Base-by-base conservation (phyloP, 37 sponge, comb jelly and placozoan species). In the Chondrilla cf. caribensis region DNA sequence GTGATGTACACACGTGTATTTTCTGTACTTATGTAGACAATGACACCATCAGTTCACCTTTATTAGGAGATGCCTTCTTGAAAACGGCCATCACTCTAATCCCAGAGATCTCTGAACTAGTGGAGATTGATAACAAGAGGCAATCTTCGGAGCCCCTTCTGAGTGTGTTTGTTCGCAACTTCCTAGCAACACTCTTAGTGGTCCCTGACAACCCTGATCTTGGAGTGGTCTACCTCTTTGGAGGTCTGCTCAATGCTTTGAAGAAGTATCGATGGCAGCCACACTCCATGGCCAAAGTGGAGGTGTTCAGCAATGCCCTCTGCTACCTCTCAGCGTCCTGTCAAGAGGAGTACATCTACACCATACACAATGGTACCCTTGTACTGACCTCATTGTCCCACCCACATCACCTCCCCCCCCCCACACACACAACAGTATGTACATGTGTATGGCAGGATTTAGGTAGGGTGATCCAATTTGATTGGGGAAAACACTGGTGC, bases 191-290 rank as follows among this genome's bases (percentile, higher is more conserved):
- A 26, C 90, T 96, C 25, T 86, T 94, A 3, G 85, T 89, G 3
- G 86, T 96, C 35, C 97, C 97, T 14, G 97, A 96, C 80, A 91
- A 96, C 42, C 97, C 97, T 3, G 95, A 94, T 58, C 89, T 87
- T 42, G 89, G 91, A 22, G 85, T 78, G 0, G 60, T 91, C 25
- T 91, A 89, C 58, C 76, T 96, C 22, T 57, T 96, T 8, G 79
- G 86, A 35, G 87, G 90, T 19, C 86, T 94, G 19, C 83, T 96
- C 38, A 96, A 96, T 37, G 87, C 81, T 17, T 55, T 96, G 38
- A 73, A 84, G 44, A 89, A 94, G 17, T 93, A 94, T 51, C 70
- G 58, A 39, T 96, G 97, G 97, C 85, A 77, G 67, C 60, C 62
- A 24, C 66, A 47, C 28, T 64, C 86, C 31, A 78, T 87, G 55